These are phyloP conservation scores for Cricetomys ansorgei DNA, from an alignment of 2,113 vertebrate genomes.

Conservation along the genomic window DNA sequence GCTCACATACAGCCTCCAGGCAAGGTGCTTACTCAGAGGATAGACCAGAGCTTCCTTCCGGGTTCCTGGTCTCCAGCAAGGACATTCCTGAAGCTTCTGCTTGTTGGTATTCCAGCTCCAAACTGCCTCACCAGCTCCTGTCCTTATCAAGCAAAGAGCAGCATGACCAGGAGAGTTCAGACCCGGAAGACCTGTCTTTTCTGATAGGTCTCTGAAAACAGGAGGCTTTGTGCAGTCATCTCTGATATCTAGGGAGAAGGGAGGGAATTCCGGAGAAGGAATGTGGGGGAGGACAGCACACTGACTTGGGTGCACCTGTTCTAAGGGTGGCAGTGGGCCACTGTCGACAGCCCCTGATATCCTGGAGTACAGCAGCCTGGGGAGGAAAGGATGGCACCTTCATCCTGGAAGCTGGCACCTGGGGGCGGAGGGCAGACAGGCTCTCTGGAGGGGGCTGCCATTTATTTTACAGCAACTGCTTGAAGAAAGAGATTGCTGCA, in stretches of 20 bases:
- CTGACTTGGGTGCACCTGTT: background rate
- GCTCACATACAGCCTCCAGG: too few relatives aligned
- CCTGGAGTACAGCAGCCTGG: background rate
- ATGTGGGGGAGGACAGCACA: background rate
- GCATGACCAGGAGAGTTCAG: background rate
- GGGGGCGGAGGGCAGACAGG: background rate
- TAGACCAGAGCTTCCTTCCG: background rate
- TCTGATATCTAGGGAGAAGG: background rate
- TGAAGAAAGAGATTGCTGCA: background rate
- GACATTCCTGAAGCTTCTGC: background rate
- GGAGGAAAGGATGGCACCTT: background rate
- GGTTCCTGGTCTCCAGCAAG: background rate
- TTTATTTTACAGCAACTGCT: background rate
- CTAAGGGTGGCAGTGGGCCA: background rate
- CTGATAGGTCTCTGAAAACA: background rate
- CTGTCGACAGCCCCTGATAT: background rate
- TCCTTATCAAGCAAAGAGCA: background rate
- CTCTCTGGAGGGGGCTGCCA: background rate
- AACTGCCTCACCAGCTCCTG: background rate
- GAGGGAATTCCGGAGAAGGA: background rate
- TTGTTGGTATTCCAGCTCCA: background rate
- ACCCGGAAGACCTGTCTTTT: background rate
- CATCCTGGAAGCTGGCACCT: background rate
- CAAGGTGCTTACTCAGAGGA: background rate
- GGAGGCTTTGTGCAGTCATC: too few relatives aligned